Evolutionary conservation across 1,140 invertebrate species (phyloP).

Genomic region (Trichoplusia ni): DNA sequence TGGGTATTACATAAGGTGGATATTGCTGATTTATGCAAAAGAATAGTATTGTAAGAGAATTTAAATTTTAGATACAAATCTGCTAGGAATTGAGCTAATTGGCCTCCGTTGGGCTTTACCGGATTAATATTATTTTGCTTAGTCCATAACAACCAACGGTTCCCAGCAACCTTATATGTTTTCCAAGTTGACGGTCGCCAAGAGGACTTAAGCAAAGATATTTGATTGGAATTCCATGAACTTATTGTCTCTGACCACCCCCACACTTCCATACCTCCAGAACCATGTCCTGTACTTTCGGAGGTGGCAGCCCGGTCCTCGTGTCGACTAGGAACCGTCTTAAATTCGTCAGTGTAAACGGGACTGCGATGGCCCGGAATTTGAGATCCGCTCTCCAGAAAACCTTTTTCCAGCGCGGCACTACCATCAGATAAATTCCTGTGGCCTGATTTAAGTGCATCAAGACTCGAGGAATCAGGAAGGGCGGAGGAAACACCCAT

Average conservation of each 20-base stretch:
- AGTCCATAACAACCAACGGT: conserved; percentile 21
- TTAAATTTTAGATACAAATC: conserved; percentile 27
- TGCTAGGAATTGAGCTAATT: conserved; percentile 33
- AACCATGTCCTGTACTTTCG: conserved; percentile 38
- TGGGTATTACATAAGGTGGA: conserved; percentile 55
- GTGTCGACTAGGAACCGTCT: conserved; percentile 44
- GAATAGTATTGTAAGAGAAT: conserved; percentile 31
- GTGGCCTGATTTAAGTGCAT: conserved; percentile 50
- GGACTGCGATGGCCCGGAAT: conserved; percentile 39
- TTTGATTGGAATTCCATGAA: conserved; percentile 36
- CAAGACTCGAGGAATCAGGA: conserved; percentile 54
- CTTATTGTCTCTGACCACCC: conserved; percentile 38
- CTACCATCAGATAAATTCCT: conserved; percentile 50
- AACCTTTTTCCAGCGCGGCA: conserved; percentile 50
- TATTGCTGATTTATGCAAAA: conserved; percentile 37
- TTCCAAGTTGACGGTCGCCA: conserved; percentile 38
- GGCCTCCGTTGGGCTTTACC: not conserved
- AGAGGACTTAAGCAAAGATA: conserved; percentile 13
- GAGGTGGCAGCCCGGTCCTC: conserved; percentile 45
- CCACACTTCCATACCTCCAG: conserved; percentile 59
- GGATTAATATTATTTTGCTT: conserved; percentile 6
- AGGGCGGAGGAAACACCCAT: conserved; percentile 65
- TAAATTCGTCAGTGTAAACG: conserved; percentile 44
- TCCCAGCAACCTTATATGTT: conserved; percentile 36
- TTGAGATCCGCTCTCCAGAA: conserved; percentile 61